These are phyloP conservation scores for Caiman crocodilus DNA, from an alignment of 2,797 vertebrate genomes.

Conservation along the genomic window DNA sequence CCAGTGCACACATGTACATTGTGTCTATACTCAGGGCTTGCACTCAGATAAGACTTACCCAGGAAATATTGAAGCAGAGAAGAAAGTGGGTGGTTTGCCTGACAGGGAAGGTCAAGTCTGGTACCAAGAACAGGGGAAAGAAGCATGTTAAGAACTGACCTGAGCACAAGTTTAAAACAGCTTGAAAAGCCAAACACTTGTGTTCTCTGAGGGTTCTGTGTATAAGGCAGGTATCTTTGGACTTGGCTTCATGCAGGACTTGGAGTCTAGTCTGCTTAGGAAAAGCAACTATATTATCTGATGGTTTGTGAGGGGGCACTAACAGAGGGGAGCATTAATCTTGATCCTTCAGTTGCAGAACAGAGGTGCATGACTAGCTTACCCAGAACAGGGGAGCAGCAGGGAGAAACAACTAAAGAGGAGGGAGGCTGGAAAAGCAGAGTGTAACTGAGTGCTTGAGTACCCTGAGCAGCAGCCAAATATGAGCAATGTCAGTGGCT, in stretches of 20 bases:
- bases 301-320: too few species aligned
- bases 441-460: too few species aligned
- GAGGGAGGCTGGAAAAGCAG: not conserved
- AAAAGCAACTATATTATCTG: not conserved
- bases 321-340: not conserved
- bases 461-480: too few species aligned
- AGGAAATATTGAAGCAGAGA: not conserved
- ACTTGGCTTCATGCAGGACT: not conserved
- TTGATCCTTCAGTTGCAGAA: not conserved
- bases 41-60: not conserved
- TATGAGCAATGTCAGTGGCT: too few species aligned
- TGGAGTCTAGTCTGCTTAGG: not conserved
- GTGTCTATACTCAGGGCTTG: not conserved
- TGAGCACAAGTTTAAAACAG: not conserved
- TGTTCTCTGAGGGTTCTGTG: too few species aligned
- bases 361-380: not conserved
- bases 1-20: not conserved
- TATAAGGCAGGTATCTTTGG: not conserved
- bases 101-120: not conserved
- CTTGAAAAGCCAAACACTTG: not conserved
- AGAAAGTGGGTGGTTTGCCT: not conserved
- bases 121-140: not conserved
- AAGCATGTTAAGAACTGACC: not conserved
- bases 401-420: not conserved
- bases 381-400: not conserved